Evolutionary conservation across 2,797 vertebrate genomes (phyloP).

Genomic region (Psittacula echo): DNA sequence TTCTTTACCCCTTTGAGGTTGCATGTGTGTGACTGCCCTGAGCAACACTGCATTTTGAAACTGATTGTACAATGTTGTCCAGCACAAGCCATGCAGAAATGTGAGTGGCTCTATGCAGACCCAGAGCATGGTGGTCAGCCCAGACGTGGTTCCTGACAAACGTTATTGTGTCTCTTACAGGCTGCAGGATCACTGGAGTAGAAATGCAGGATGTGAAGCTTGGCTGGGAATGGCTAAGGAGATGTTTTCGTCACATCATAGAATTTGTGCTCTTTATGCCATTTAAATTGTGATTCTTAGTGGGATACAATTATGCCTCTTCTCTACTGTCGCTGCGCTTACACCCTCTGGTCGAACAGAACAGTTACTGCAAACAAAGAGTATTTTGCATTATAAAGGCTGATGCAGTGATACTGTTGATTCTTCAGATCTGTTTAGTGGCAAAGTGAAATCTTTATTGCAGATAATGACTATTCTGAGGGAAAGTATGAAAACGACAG

Average conservation of each 20-base stretch:
- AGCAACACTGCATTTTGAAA: slow-evolving; percentile 24
- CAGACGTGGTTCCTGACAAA: background rate
- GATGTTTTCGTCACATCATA: background rate
- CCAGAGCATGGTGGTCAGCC: slow-evolving; percentile 31
- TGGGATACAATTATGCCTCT: background rate
- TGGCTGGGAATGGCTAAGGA: background rate
- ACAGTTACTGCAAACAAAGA: background rate
- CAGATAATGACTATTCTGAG: slow-evolving; percentile 1
- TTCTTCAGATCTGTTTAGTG: background rate
- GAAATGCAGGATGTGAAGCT: slow-evolving; percentile 32
- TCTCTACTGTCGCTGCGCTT: background rate
- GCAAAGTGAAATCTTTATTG: slow-evolving; percentile 22
- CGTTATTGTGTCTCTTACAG: background rate
- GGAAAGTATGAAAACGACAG: slow-evolving; percentile 50
- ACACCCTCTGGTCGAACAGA: background rate
- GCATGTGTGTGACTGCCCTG: slow-evolving; percentile 64
- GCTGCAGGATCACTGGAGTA: slow-evolving; percentile 23
- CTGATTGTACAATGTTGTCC: slow-evolving; percentile 34
- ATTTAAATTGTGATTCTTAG: background rate
- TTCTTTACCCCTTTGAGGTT: slow-evolving; percentile 75
- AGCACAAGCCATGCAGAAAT: slow-evolving; percentile 60
- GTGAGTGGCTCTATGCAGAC: background rate
- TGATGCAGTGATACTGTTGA: background rate
- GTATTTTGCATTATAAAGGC: background rate
- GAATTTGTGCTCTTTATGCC: background rate